These are phyloP conservation scores for Bergia puertoricense DNA, from an alignment of 92 coral and sea anemone genomes.

Conservation along the genomic window DNA sequence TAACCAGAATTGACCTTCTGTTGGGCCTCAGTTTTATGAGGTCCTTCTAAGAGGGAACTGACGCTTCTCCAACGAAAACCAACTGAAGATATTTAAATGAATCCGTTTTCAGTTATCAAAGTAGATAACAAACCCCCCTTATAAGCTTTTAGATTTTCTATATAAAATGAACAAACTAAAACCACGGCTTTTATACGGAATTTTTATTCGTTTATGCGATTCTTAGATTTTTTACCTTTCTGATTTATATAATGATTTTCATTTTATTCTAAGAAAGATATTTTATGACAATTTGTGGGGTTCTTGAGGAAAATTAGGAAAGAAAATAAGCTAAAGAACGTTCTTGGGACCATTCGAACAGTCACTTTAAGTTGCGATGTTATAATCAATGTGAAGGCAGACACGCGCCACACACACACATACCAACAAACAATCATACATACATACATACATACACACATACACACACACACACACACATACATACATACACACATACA, in stretches of 20 bases:
- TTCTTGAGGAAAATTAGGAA: background rate
- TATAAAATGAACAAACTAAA: no score
- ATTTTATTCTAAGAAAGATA: background rate
- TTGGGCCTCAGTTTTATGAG: conserved; percentile 31
- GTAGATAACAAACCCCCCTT: background rate
- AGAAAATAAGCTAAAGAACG: background rate
- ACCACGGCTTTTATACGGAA: background rate
- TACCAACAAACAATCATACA: no score
- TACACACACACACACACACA: background rate
- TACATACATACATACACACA: no score
- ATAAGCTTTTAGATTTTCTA: no score
- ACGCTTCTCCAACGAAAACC: background rate
- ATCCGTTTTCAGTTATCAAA: background rate
- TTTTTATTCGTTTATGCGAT: background rate
- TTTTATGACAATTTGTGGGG: background rate
- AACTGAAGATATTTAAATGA: background rate
- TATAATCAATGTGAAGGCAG: background rate
- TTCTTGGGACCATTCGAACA: background rate
- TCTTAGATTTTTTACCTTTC: background rate
- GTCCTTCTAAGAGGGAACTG: background rate
- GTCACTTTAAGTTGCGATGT: background rate
- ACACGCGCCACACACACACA: background rate
- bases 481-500: background rate
- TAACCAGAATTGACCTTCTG: background rate
- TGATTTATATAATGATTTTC: background rate